phyloP scores from a whole-genome alignment of 92 coral and sea anemone genomes.

The Heteractis magnifica region DNA sequence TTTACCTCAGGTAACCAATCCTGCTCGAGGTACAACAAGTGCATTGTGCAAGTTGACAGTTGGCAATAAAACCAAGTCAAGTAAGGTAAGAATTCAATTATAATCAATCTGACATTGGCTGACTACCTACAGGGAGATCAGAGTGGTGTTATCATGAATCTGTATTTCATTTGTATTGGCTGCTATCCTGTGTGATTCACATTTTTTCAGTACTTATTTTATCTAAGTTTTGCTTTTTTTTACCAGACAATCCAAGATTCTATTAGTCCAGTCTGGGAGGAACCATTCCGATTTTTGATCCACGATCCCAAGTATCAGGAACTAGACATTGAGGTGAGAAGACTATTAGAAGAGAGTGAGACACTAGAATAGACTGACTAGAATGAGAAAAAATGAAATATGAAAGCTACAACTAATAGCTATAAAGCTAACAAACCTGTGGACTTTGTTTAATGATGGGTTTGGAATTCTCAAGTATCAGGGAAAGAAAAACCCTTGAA shows the following conservation, averaged over 20 bases:
- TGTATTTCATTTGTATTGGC: background rate
- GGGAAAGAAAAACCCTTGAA: no score
- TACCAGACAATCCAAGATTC: conserved; percentile 83
- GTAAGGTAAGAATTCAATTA: conserved; percentile 64
- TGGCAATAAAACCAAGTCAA: conserved; percentile 78
- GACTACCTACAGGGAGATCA: no score
- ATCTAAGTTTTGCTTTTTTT: background rate
- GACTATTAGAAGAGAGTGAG: background rate
- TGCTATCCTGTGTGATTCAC: background rate
- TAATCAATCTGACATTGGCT: background rate
- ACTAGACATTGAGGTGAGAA: conserved; percentile 80
- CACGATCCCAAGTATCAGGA: conserved; percentile 94
- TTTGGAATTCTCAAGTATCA: no score
- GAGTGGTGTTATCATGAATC: background rate
- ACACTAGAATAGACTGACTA: background rate
- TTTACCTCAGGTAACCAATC: conserved; percentile 64
- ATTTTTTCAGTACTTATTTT: background rate
- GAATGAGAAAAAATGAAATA: background rate
- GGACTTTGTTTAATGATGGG: no score
- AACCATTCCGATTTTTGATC: conserved; percentile 93
- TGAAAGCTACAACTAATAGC: background rate
- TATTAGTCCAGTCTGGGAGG: conserved; percentile 96
- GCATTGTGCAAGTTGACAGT: conserved; percentile 90
- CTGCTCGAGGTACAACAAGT: conserved; percentile 95
- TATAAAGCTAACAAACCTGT: no score